Evolutionary conservation across 30 jellyfish, hydroid and myxozoan genomes (phyloP).

Genomic region (Aurelia sp.): DNA sequence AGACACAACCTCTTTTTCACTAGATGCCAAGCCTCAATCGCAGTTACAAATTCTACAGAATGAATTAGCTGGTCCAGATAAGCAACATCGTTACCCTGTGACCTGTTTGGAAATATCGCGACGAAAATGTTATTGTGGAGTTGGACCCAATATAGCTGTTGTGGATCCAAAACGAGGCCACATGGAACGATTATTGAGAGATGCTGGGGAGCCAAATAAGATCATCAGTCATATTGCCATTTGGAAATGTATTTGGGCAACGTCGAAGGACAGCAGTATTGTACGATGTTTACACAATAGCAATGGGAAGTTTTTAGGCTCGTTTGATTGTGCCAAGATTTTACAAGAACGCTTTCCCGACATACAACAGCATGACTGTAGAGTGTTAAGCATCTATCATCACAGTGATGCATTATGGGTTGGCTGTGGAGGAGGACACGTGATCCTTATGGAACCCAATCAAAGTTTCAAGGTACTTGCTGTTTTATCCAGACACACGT

Average conservation of each 20-base stretch:
- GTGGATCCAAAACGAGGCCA: conserved; percentile 58
- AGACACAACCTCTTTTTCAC: neutral
- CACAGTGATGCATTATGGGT: conserved; percentile 77
- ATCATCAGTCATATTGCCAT: conserved; percentile 31
- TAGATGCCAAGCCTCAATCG: conserved; percentile 7
- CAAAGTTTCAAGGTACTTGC: conserved; percentile 48
- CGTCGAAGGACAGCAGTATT: conserved; percentile 46
- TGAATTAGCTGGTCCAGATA: conserved; percentile 26
- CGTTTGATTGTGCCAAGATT: conserved; percentile 58
- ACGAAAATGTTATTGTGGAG: conserved; percentile 51
- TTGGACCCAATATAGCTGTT: conserved; percentile 61
- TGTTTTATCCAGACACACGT: conserved; percentile 65
- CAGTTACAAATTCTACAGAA: conserved; percentile 35
- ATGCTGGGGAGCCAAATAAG: conserved; percentile 44
- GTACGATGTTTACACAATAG: conserved; percentile 31
- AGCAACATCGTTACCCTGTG: conserved; percentile 32
- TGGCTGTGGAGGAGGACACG: conserved; percentile 93
- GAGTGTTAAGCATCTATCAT: conserved; percentile 58
- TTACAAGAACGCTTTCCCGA: conserved; percentile 33
- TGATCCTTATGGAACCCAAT: conserved; percentile 63
- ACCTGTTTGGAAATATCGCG: conserved; percentile 39
- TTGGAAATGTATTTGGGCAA: conserved; percentile 46
- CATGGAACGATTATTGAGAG: conserved; percentile 17
- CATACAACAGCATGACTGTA: conserved; percentile 62
- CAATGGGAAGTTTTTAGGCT: conserved; percentile 16